phyloP scores from a whole-genome alignment of 2,797 vertebrate species.

The Lepus townsendii region DNA sequence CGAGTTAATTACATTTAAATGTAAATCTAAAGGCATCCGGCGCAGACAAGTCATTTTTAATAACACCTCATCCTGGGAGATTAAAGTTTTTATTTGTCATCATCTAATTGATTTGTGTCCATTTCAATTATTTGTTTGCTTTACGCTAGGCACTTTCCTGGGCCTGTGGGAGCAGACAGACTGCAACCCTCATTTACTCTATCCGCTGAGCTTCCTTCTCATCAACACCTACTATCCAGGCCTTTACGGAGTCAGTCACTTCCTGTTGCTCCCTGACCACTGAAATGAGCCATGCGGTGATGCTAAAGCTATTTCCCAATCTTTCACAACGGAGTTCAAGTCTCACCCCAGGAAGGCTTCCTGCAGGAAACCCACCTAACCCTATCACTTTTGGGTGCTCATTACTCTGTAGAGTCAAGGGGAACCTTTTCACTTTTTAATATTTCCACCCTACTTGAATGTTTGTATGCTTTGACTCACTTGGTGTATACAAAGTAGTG shows the following conservation, averaged over 20 bases:
- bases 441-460: not conserved
- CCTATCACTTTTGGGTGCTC: not conserved
- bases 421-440: not conserved
- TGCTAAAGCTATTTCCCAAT: too few species aligned
- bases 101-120: conserved; percentile 77
- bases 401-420: not conserved
- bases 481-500: not conserved
- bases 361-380: not conserved
- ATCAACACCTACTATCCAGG: not conserved
- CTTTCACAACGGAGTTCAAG: not conserved
- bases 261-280: not conserved
- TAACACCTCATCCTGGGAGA: conserved; percentile 62
- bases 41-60: conserved; percentile 68
- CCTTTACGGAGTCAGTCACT: not conserved
- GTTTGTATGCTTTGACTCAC: not conserved
- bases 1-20: conserved; percentile 65
- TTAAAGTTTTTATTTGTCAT: conserved; percentile 68
- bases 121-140: conserved; percentile 68
- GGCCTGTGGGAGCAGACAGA: not conserved
- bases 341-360: not conserved
- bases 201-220: fast-evolving
- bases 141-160: not conserved
- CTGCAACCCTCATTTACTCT: not conserved
- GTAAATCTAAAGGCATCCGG: conserved; percentile 54
- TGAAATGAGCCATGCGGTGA: not conserved